These are phyloP conservation scores for Samia ricini DNA, from an alignment of 1,140 invertebrate species.

Conservation along the genomic window DNA sequence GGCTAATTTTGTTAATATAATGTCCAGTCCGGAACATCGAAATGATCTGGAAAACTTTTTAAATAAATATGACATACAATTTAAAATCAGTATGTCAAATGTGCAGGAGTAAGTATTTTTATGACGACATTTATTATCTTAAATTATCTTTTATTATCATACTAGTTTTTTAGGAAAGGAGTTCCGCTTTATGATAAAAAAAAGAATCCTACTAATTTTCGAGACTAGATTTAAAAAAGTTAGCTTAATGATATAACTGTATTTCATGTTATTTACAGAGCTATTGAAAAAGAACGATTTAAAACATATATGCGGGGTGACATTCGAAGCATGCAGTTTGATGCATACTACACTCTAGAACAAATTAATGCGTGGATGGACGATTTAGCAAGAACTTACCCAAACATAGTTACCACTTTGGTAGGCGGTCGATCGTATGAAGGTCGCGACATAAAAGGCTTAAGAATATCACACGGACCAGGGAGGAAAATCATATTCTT, in stretches of 20 bases:
- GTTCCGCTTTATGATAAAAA: neutral
- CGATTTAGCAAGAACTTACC: slow-evolving; percentile 64
- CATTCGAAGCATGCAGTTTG: slow-evolving; percentile 60
- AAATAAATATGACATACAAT: slow-evolving; percentile 36
- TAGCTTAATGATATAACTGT: neutral
- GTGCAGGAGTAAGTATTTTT: slow-evolving; percentile 60
- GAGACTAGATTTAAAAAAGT: neutral
- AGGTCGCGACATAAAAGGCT: slow-evolving; percentile 79
- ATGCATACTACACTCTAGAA: slow-evolving; percentile 71
- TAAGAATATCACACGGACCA: slow-evolving; percentile 79
- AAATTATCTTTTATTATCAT: too few species aligned
- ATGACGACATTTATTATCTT: slow-evolving; percentile 6
- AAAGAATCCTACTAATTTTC: neutral
- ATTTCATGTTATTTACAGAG: slow-evolving; percentile 32
- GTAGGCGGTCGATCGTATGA: slow-evolving; percentile 78
- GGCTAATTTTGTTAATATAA: slow-evolving; percentile 43
- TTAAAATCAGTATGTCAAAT: slow-evolving; percentile 40
- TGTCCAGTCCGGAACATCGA: slow-evolving; percentile 49
- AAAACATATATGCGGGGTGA: slow-evolving; percentile 36
- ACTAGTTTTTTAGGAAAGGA: too few species aligned
- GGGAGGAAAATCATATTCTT: slow-evolving; percentile 72
- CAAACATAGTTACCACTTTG: slow-evolving; percentile 65
- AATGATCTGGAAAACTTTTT: slow-evolving; percentile 43
- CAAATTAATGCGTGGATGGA: slow-evolving; percentile 68
- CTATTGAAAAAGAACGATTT: slow-evolving; percentile 52